Evolutionary conservation across 1,140 invertebrate species (phyloP), one percentile per base, ranked within the genome.

Genomic region (Amphibalanus amphitrite): DNA sequence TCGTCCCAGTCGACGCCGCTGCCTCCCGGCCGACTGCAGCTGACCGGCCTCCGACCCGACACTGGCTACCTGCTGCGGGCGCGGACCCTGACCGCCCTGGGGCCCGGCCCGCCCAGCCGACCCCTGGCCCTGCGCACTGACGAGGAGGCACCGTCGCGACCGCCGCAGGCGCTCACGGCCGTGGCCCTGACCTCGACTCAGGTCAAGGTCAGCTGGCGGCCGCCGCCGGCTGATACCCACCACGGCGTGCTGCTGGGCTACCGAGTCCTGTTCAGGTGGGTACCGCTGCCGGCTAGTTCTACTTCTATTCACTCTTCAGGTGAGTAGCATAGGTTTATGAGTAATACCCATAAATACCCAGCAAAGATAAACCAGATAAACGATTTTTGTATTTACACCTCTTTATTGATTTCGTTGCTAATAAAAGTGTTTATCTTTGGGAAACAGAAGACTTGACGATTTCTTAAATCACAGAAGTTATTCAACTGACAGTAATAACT

Each of bases 201-300:
- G 78, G 81, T 93, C 15, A 81, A 89, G 38, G 84, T 93, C 0
- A 88, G 86, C 3, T 93, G 91, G 91, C 80, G 84, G 71, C 86
- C 89, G 0, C 89, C 89, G 0, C 71, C 86, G 29, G 79, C 82
- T 0, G 88, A 90, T 76, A 76, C 88, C 10, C 80, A 88, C 69
- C 88, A 91, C 77, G 89, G 89, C 0, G 85, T 88, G 72, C 85
- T 91, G 64, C 83, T 86, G 75, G 89, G 89, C 28, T 91, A 86
- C 75, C 86, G 86, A 77, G 82, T 88, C 38, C 86, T 86, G 13
- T 84, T 79, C 71, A 77, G 72, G 29, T 73, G 74, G 28, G 73
- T 72, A 29, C 74, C 33, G 15, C 4, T 38, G 33, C n/a, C n/a
- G n/a, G n/a, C n/a, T n/a, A n/a, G n/a, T n/a, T n/a, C n/a, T n/a